phyloP scores from a whole-genome alignment of 2,113 vertebrate species.

The Eudorcas thomsonii region DNA sequence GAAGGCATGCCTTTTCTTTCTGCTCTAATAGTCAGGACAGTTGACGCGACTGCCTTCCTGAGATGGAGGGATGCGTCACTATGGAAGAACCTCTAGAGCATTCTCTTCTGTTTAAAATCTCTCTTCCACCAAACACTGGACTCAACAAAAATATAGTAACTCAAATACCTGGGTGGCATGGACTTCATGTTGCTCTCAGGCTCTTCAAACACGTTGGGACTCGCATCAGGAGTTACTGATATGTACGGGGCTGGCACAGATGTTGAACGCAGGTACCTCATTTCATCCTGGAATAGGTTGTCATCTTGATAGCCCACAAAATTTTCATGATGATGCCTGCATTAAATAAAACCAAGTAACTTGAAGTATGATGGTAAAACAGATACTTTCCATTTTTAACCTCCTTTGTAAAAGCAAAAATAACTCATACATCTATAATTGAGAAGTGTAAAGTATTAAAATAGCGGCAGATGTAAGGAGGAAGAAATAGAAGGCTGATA shows the following conservation, averaged over 20 bases:
- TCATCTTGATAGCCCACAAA: conserved; percentile 96
- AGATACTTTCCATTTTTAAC: background rate
- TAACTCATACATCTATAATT: background rate
- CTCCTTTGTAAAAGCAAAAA: conserved; percentile 9
- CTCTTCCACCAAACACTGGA: conserved; percentile 40
- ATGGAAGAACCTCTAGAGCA: background rate
- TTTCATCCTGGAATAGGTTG: conserved; percentile 98
- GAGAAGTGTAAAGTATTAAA: background rate
- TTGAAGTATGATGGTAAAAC: conserved; percentile 15
- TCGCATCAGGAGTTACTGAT: conserved; percentile 97
- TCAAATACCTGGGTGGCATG: conserved; percentile 95
- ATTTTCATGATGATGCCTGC: conserved; percentile 97
- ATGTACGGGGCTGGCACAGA: conserved; percentile 98
- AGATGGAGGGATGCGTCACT: background rate
- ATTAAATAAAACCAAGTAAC: conserved; percentile 59
- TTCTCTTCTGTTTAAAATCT: conserved; percentile 15
- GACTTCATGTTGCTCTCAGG: conserved; percentile 99
- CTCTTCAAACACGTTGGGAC: conserved; percentile 98
- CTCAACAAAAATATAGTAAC: conserved; percentile 38
- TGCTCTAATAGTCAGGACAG: background rate
- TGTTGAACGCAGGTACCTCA: conserved; percentile 96
- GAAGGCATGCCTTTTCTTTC: background rate
- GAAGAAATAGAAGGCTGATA: background rate
- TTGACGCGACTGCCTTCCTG: background rate
- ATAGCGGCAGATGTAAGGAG: background rate